Evolutionary conservation across 1,140 invertebrate species (phyloP), one percentile per base, ranked within the genome.

Genomic region (Epicauta chinensis): DNA sequence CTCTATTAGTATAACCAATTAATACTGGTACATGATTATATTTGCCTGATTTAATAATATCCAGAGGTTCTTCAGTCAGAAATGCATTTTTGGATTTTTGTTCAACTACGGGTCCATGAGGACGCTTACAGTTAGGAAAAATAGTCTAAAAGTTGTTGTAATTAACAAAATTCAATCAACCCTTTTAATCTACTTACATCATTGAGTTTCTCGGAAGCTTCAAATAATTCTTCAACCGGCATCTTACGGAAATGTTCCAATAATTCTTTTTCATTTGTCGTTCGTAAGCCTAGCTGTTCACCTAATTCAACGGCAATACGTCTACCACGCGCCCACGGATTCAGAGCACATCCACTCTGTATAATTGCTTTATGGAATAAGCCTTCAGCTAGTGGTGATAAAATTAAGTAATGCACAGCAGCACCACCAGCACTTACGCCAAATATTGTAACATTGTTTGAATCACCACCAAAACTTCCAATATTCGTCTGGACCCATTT

Each of bases 341-440:
- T 57, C 72, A 57, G 77, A 0, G 70, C 70, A 7, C 69, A 77
- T 10, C 81, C 82, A 70, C 81, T 79, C 73, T 81, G 77, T 31
- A 78, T 59, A 31, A 84, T 81, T 2, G 73, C 77, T 63, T 67
- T 70, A 51, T 73, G 73, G 59, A 82, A 85, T 35, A 83, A 65
- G 7, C 80, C 81, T 77, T 38, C 14, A 4, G 55, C 50, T 51
- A 55, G 44, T 14, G 58, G 56, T 4, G 59, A 61, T 10, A 60
- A 37, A 13, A 57, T 43, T 13, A 64, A 41, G 42, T 52, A 60
- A 52, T 64, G 55, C 11, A 51, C 63, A 5, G 58, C 57, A 17
- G 63, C n/a, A n/a, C n/a, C n/a, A n/a, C n/a, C n/a, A n/a, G n/a
- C n/a, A n/a, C n/a, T n/a, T n/a, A n/a, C n/a, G n/a, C n/a, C n/a